Evolutionary conservation across 2,797 vertebrate genomes (phyloP).

Genomic region (Alfaro cultratus): DNA sequence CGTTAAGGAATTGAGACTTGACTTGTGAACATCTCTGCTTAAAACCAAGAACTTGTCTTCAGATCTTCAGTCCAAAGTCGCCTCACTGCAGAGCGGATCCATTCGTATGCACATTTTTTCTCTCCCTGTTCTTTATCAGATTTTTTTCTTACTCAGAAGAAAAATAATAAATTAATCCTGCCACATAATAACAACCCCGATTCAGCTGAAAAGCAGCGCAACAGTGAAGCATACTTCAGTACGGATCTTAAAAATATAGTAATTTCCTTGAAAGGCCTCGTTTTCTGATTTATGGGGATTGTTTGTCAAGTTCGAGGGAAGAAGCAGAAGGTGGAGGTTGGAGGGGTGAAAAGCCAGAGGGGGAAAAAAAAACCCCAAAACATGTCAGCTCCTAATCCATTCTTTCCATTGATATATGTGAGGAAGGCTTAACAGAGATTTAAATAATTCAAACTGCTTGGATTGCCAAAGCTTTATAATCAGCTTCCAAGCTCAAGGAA

Average conservation of each 20-base stretch:
- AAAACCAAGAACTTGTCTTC: conserved; percentile 43
- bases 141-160: conserved; percentile 37
- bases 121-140: conserved; percentile 27
- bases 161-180: conserved; percentile 49
- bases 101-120: conserved; percentile 43
- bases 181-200: conserved; percentile 56
- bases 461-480: conserved; percentile 85
- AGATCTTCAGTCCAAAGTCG: conserved; percentile 18
- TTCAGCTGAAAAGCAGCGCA: conserved; percentile 54
- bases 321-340: conserved; percentile 36
- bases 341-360: conserved; percentile 43
- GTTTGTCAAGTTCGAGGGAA: conserved; percentile 57
- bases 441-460: conserved; percentile 91
- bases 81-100: conserved; percentile 42
- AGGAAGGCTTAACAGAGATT: conserved; percentile 86
- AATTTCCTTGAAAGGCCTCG: conserved; percentile 57
- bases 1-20: not conserved
- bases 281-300: conserved; percentile 42
- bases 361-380: conserved; percentile 56
- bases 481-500: conserved; percentile 81
- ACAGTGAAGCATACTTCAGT: conserved; percentile 30
- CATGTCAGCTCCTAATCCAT: conserved; percentile 78
- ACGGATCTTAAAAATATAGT: conserved; percentile 52
- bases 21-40: not conserved
- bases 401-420: conserved; percentile 84